phyloP scores from a whole-genome alignment of 53 echinoderm and acorn worm genomes.

The Echinometra lucunter region DNA sequence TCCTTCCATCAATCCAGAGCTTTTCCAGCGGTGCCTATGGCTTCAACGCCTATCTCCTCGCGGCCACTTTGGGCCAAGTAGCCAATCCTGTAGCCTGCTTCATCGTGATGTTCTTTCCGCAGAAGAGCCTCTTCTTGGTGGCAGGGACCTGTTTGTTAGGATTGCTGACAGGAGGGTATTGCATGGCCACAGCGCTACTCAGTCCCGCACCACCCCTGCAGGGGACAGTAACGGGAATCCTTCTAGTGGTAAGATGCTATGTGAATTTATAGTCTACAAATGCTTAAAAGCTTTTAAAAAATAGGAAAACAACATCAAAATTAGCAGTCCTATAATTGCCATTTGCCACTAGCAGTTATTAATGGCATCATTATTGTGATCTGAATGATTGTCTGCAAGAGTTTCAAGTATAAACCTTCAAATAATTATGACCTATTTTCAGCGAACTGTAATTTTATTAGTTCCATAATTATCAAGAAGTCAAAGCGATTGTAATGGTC shows the following conservation, averaged over 20 bases:
- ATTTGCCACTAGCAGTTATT: no score
- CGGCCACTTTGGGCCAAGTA: slow-evolving; percentile 86
- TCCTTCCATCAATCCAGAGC: slow-evolving; percentile 92
- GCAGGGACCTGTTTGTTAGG: slow-evolving; percentile 64
- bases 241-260: slow-evolving; percentile 86
- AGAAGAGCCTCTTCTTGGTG: slow-evolving; percentile 74
- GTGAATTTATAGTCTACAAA: background rate
- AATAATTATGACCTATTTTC: no score
- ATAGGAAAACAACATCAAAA: no score
- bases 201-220: slow-evolving; percentile 91
- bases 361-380: no score
- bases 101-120: slow-evolving; percentile 81
- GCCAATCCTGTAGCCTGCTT: slow-evolving; percentile 88
- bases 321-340: no score
- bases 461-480: no score
- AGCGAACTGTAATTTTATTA: no score
- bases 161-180: slow-evolving; percentile 75
- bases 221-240: slow-evolving; percentile 74
- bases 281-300: no score
- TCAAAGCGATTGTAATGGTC: no score
- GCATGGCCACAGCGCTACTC: slow-evolving; percentile 83
- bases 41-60: slow-evolving; percentile 85
- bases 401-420: no score
- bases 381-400: no score
- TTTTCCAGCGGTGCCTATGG: slow-evolving; percentile 92